Percentiles rank a stretch among this genome's conserved stretches.
Conservation (phyloP, 2,797 vertebrate species). For the Eurystomus glaucurus region DNA sequence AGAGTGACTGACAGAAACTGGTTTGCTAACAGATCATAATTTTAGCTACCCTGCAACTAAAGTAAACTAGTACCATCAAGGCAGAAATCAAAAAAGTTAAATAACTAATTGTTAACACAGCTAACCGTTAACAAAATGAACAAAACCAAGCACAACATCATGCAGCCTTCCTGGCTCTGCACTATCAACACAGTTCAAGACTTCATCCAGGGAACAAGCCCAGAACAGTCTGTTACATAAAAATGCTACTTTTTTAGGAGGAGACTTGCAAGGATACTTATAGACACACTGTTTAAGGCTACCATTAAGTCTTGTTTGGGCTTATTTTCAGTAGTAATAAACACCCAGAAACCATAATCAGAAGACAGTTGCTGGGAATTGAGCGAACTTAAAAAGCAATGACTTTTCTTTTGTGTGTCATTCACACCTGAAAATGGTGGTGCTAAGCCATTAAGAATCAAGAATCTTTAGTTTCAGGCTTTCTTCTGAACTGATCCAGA, state of each 20-base stretch:
- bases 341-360: not conserved
- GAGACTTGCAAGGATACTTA: not conserved
- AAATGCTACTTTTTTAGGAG: not conserved
- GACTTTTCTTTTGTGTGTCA: not conserved
- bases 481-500: not conserved
- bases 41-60: not conserved
- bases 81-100: not conserved
- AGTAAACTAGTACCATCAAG: not conserved
- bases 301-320: not conserved
- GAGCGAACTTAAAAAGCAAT: not conserved
- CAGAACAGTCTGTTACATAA: not conserved
- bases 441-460: not conserved
- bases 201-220: not conserved
- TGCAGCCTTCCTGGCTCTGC: not conserved
- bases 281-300: not conserved
- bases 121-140: slow-evolving; percentile 31
- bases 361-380: not conserved
- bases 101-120: not conserved
- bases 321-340: slow-evolving; percentile 4
- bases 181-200: not conserved
- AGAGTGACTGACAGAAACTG: not conserved
- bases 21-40: not conserved
- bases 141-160: not conserved
- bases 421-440: not conserved
- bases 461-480: not conserved